These are phyloP conservation scores for Pristionchus arcanus DNA, from an alignment of 2,888 invertebrate species.

Conservation along the genomic window DNA sequence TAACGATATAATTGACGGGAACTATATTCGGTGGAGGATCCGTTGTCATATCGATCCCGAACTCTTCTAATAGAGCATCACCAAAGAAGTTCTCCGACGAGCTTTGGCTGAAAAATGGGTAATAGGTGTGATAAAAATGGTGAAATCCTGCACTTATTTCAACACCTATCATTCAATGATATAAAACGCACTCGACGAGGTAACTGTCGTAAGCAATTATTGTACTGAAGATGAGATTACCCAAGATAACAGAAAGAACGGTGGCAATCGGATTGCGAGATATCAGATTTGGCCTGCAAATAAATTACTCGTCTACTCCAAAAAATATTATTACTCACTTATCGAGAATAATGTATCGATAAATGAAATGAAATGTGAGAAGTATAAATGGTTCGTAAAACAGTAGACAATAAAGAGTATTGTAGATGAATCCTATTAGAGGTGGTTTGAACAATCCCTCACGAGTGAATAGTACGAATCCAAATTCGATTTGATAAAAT, in stretches of 20 bases:
- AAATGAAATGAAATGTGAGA: conserved; percentile 32
- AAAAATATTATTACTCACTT: not conserved
- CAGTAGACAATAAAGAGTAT: not conserved
- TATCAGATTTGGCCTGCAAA: not conserved
- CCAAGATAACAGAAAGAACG: not conserved
- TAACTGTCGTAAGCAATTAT: not conserved
- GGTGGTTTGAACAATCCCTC: not conserved
- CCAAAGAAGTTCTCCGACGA: conserved; percentile 16
- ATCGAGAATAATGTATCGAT: not conserved
- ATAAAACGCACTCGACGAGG: not conserved
- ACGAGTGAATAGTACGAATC: not conserved
- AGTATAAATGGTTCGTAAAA: conserved; percentile 41
- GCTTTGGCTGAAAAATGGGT: not conserved
- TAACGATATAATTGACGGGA: not conserved
- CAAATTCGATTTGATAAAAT: conserved; percentile 33
- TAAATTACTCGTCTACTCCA: not conserved
- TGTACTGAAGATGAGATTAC: not conserved
- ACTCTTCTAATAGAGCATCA: not conserved
- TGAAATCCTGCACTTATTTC: too few species aligned
- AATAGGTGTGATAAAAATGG: too few species aligned
- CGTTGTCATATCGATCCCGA: not conserved
- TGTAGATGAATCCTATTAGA: not conserved
- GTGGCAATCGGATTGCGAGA: not conserved
- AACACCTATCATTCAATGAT: not conserved
- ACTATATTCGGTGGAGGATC: conserved; percentile 11